Conservation (phyloP, 37 sponge, comb jelly and placozoan species). For the Spongia lamella region DNA sequence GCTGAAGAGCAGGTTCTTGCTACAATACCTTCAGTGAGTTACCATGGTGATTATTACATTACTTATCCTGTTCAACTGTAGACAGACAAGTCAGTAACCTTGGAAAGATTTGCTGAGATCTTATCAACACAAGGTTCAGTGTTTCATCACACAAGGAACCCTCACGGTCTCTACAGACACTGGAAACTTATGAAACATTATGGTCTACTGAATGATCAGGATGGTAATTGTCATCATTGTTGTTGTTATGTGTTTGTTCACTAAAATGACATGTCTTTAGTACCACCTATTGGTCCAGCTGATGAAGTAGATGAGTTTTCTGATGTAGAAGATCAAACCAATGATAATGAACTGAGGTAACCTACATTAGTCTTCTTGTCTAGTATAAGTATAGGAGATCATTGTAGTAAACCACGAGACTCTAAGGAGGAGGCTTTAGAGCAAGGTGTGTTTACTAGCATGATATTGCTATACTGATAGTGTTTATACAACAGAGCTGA, state of each 20-base stretch:
- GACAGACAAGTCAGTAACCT: conserved; percentile 71
- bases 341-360: conserved; percentile 70
- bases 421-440: conserved; percentile 61
- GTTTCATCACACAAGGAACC: conserved; percentile 78
- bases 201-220: conserved; percentile 79
- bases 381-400: not conserved
- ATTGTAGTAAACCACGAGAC: conserved; percentile 55
- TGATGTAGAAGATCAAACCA: conserved; percentile 69
- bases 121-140: conserved; percentile 61
- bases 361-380: not conserved
- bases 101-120: conserved; percentile 69
- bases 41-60: not conserved
- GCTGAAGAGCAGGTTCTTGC: conserved; percentile 80
- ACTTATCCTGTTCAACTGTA: not conserved
- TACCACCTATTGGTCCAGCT: conserved; percentile 59
- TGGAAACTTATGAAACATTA: conserved; percentile 92
- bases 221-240: conserved; percentile 35
- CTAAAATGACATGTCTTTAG: conserved; percentile 8
- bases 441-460: conserved; percentile 37
- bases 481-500: conserved; percentile 49
- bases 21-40: conserved; percentile 75
- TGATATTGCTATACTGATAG: too few species aligned
- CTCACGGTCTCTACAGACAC: conserved; percentile 86
- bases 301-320: conserved; percentile 48
- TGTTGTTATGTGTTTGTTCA: not conserved